These are phyloP conservation scores for Rhabdomys pumilio DNA, from an alignment of 2,797 vertebrate species.

Conservation along the genomic window DNA sequence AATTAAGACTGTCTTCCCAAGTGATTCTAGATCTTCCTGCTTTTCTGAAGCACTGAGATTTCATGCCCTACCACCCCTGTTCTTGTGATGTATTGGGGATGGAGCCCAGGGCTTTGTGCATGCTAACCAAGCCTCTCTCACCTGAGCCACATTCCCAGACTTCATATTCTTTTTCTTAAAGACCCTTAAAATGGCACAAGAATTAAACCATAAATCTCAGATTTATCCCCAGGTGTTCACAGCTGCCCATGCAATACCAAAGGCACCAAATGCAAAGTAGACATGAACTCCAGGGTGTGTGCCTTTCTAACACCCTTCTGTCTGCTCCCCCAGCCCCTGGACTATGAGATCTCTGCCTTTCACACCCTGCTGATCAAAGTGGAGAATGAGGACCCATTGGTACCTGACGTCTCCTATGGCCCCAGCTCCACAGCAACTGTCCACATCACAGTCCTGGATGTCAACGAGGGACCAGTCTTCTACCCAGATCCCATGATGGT, in stretches of 20 bases:
- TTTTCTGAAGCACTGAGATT: background rate
- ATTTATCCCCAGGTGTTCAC: accelerated
- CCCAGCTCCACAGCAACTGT: slow-evolving; percentile 97
- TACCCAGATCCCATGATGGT: slow-evolving; percentile 95
- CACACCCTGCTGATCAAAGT: slow-evolving; percentile 97
- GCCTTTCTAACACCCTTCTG: background rate
- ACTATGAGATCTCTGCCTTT: slow-evolving; percentile 94
- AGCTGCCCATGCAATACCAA: accelerated
- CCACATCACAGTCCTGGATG: slow-evolving; percentile 94
- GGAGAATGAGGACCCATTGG: slow-evolving; percentile 96
- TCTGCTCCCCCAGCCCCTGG: slow-evolving; percentile 92
- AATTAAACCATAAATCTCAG: background rate
- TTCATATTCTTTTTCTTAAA: background rate
- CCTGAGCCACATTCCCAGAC: background rate
- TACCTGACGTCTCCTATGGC: slow-evolving; percentile 94
- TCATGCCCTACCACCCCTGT: no score
- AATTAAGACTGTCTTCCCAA: background rate
- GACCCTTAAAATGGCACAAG: background rate
- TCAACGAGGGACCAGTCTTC: slow-evolving; percentile 97
- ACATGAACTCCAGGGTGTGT: accelerated
- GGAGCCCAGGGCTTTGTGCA: background rate
- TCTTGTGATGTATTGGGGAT: background rate
- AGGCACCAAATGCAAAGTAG: accelerated
- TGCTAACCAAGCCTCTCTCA: background rate
- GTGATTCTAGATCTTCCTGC: no score